phyloP scores from a whole-genome alignment of 2,797 vertebrate species.

The Halcyon leucocephala region DNA sequence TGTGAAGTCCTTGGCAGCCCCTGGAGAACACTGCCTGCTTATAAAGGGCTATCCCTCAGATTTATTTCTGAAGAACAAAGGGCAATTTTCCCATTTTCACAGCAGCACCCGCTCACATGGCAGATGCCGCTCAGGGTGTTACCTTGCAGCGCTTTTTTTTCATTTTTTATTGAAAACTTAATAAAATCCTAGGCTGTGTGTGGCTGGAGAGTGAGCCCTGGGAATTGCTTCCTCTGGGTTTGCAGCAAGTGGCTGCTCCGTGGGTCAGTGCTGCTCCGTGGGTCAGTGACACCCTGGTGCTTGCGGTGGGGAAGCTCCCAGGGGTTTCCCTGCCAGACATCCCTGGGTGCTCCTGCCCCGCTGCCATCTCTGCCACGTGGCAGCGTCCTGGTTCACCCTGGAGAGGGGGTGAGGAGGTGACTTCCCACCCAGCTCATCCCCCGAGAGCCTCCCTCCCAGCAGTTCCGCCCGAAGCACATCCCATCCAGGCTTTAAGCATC shows the following conservation, averaged over 20 bases:
- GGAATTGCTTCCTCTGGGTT: not conserved
- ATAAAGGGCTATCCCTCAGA: slow-evolving; percentile 36
- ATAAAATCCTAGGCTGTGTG: not conserved
- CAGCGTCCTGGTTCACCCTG: fast-evolving
- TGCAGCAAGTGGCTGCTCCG: fast-evolving
- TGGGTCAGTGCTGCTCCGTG: fast-evolving
- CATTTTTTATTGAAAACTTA: not conserved
- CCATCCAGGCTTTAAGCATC: not conserved
- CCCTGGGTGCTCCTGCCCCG: not conserved
- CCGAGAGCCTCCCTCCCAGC: fast-evolving
- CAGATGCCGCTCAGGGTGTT: not conserved
- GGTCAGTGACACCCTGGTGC: fast-evolving
- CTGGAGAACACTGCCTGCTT: slow-evolving; percentile 35
- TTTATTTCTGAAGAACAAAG: slow-evolving; percentile 55
- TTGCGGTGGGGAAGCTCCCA: fast-evolving
- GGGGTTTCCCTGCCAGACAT: fast-evolving
- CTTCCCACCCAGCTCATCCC: fast-evolving
- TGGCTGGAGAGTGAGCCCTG: not conserved
- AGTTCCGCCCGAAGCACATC: not conserved
- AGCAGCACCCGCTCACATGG: not conserved
- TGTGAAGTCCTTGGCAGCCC: slow-evolving; percentile 55
- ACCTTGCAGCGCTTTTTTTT: not conserved
- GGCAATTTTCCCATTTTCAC: slow-evolving; percentile 44
- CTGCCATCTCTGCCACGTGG: fast-evolving
- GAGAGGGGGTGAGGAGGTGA: fast-evolving